Evolutionary conservation across 2,113 vertebrate genomes (phyloP).

Genomic region (Pyxicephalus adspersus): DNA sequence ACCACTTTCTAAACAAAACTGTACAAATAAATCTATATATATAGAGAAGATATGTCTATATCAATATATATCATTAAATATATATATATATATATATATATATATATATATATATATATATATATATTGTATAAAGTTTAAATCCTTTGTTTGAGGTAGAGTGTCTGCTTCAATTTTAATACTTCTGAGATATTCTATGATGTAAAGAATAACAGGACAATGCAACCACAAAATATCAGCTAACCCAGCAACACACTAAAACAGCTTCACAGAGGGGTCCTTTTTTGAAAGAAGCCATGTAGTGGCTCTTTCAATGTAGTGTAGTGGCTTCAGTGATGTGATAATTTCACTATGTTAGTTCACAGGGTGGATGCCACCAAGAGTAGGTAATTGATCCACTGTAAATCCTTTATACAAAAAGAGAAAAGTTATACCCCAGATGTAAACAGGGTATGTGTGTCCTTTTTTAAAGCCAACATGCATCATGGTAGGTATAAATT

Average conservation of each 20-base stretch:
- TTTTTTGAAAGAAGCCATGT: not conserved
- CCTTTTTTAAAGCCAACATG: not conserved
- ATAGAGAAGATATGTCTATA: constrained; percentile 39
- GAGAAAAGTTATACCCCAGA: not conserved
- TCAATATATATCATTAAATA: constrained; percentile 45
- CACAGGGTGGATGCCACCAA: not conserved
- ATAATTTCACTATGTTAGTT: not conserved
- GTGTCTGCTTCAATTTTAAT: not conserved
- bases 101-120: constrained; percentile 46
- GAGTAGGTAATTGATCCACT: not conserved
- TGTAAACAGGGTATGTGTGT: not conserved
- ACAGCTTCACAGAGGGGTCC: not conserved
- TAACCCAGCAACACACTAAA: constrained; percentile 23
- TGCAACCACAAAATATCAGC: not conserved
- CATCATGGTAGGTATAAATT: not conserved
- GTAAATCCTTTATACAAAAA: not conserved
- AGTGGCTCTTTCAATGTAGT: not conserved
- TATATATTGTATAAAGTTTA: constrained; percentile 50
- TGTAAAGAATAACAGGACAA: not conserved
- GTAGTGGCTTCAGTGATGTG: no score
- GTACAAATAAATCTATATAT: constrained; percentile 49
- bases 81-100: constrained; percentile 46
- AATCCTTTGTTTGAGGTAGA: constrained; percentile 39
- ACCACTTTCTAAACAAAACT: constrained; percentile 24
- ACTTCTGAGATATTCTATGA: constrained; percentile 9